A percentile compares a stretch with the other conserved stretches of the same genome.
phyloP scores from a whole-genome alignment of 2,113 vertebrate genomes.

The Monopterus albus region DNA sequence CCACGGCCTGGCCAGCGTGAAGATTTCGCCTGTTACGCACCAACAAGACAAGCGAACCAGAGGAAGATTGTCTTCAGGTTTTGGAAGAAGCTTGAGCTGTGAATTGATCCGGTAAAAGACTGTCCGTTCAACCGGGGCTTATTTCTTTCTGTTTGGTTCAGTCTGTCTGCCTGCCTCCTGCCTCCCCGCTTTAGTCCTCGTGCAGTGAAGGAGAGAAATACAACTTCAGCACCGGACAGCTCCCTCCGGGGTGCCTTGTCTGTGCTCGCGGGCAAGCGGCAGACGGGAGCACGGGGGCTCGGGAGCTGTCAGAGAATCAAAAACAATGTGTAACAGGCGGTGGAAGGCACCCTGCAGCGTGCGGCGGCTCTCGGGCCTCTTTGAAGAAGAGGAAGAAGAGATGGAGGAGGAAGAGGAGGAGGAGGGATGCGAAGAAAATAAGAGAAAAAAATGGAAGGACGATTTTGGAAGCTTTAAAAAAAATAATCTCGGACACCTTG shows the following conservation, averaged over 20 bases:
- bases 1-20: constrained; percentile 74
- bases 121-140: background rate
- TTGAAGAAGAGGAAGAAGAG: constrained; percentile 42
- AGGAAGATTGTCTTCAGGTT: constrained; percentile 40
- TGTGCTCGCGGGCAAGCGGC: constrained; percentile 33
- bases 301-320: constrained; percentile 5
- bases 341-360: constrained; percentile 51
- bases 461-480: constrained; percentile 47
- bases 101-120: constrained; percentile 38
- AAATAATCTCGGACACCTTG: constrained; percentile 29
- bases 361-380: constrained; percentile 28
- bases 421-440: constrained; percentile 44
- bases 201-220: constrained; percentile 64
- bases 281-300: constrained; percentile 16
- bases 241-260: constrained; percentile 66
- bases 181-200: constrained; percentile 53
- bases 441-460: constrained; percentile 5
- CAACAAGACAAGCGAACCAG: constrained; percentile 16
- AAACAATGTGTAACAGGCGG: constrained; percentile 1
- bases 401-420: constrained; percentile 18
- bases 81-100: constrained; percentile 1
- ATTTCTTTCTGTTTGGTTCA: background rate
- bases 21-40: constrained; percentile 39
- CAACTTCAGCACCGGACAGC: constrained; percentile 89
- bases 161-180: constrained; percentile 13